Evolutionary conservation across 1,140 invertebrate species (phyloP).

Genomic region (Acromyrmex charruanus): DNA sequence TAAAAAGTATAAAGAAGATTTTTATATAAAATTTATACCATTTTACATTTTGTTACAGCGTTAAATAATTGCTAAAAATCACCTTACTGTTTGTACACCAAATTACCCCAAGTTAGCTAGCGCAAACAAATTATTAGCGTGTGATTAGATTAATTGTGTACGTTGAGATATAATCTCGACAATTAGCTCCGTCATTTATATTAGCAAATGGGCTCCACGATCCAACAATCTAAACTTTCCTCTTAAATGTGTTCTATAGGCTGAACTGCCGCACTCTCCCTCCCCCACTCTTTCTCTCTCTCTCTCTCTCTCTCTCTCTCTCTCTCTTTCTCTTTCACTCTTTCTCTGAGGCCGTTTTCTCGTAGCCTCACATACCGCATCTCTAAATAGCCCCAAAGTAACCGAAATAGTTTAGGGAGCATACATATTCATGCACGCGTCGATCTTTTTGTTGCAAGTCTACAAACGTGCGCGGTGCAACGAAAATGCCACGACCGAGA

Average conservation of each 20-base stretch:
- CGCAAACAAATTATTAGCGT: slow-evolving; percentile 32
- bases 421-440: slow-evolving; percentile 41
- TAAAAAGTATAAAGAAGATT: neutral
- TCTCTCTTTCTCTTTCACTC: neutral
- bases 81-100: neutral
- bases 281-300: neutral
- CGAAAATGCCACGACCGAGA: slow-evolving; percentile 20
- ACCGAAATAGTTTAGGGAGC: slow-evolving; percentile 50
- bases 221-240: slow-evolving; percentile 6
- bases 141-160: slow-evolving; percentile 39
- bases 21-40: neutral
- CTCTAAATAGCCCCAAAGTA: slow-evolving; percentile 56
- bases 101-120: neutral
- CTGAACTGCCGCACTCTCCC: neutral
- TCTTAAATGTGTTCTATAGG: slow-evolving; percentile 30
- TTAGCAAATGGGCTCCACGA: neutral
- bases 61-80: neutral
- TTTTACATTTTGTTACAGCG: neutral
- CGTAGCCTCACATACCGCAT: slow-evolving; percentile 47
- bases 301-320: neutral
- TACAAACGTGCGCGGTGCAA: slow-evolving; percentile 9
- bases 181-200: slow-evolving; percentile 50
- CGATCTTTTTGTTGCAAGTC: slow-evolving; percentile 56
- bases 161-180: slow-evolving; percentile 45
- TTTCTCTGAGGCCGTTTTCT: neutral